Percentiles rank a stretch among this genome's conserved stretches.
phyloP scores from a whole-genome alignment of 64 coral and sea anemone species.

The Orbicella faveolata region DNA sequence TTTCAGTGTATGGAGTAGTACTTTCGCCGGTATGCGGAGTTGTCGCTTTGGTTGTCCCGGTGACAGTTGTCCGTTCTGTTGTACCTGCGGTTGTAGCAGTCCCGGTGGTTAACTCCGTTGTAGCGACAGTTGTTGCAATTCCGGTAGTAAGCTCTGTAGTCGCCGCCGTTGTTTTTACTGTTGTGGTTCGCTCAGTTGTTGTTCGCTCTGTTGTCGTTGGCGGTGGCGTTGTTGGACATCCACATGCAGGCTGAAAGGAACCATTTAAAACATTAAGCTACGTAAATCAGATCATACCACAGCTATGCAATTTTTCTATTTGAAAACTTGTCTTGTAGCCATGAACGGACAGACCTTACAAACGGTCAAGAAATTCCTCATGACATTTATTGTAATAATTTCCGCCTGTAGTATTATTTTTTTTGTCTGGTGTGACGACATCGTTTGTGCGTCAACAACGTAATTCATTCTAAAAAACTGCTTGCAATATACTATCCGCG shows the following conservation, averaged over 20 bases:
- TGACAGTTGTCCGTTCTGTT: background rate
- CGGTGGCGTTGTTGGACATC: constrained; percentile 29
- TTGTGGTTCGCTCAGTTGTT: background rate
- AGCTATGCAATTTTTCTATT: too few relatives aligned
- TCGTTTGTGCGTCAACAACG: too few relatives aligned
- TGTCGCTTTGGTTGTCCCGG: background rate
- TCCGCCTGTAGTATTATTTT: too few relatives aligned
- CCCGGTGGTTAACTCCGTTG: background rate
- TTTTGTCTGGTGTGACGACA: too few relatives aligned
- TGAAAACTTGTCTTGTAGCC: too few relatives aligned
- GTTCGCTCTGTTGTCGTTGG: background rate
- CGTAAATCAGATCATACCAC: too few relatives aligned
- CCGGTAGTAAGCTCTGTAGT: constrained; percentile 4
- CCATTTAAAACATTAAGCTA: too few relatives aligned
- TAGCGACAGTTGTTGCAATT: background rate
- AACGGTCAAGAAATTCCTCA: too few relatives aligned
- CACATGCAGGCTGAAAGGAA: background rate
- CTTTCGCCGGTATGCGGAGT: background rate
- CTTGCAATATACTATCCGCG: too few relatives aligned
- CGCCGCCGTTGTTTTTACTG: background rate
- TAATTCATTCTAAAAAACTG: too few relatives aligned
- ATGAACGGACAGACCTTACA: too few relatives aligned
- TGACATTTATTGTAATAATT: too few relatives aligned
- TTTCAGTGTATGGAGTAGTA: constrained; percentile 27
- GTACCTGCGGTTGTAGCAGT: background rate